Base-by-base conservation (phyloP, 2,113 vertebrate species). In the Miniopterus natalensis region DNA sequence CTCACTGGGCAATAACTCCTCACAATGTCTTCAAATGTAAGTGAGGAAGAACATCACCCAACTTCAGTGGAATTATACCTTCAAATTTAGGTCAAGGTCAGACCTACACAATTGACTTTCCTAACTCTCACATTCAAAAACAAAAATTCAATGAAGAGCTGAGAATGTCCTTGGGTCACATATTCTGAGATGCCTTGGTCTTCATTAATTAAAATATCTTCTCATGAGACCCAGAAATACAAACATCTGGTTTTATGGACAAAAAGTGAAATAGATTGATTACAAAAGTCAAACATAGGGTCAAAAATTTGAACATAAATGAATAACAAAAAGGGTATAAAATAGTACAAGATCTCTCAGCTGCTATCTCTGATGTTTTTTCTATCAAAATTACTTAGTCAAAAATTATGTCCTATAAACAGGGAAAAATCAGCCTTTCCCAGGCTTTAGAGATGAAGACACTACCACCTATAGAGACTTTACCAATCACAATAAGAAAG, bases 61-160 rank as follows among this genome's bases (percentile, higher is more conserved):
- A 89, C 17, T 29, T n/a, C 51, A 83, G 49, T 77, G 36, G n/a
- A 88, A 66, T 31, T 75, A 20, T 3, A 70, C 18, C 17, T 87
- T 47, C 55, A 83, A 83, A 86, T 10, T 71, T 51, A 42, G 27
- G 9, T 84, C 73, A 81, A 86, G 8, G 9, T 85, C 29, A 86
- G 17, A 81, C 3, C 20, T 13, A 63, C 13, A 53, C 21, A 57
- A 84, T 57, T 18, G 17, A 57, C 42, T 51, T 90, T 21, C 21
- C 68, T 80, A 83, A 81, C 23, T 90, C 53, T 83, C 47, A 83
- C 21, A 84, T 0, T 87, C 49, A 68, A 83, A 92, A 88, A 53
- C 6, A 42, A 75, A 89, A 51, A n/a, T 55, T 89, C 47, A 59
- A 3, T 71, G 40, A 96, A 66, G 45, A 81, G 86, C n/a, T 74